Conservation (phyloP, 1,140 invertebrate species). For the Apis laboriosa region DNA sequence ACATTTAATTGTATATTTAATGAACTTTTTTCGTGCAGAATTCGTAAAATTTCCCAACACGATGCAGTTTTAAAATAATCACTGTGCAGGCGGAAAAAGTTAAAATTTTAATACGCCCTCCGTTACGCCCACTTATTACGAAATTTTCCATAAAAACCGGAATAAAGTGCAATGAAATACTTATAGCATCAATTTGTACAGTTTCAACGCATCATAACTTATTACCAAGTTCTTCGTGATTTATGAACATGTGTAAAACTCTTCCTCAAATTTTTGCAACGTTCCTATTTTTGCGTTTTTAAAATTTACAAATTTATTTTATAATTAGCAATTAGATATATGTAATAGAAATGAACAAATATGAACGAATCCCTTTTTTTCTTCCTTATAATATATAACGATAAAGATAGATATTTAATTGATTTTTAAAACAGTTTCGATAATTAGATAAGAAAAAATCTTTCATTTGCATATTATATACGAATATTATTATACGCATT, state of each 20-base stretch:
- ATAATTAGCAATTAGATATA: too few species aligned
- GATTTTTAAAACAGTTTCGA: too few species aligned
- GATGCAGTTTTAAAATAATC: not conserved
- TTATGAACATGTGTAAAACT: not conserved
- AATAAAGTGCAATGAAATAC: constrained; percentile 5
- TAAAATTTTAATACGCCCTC: constrained; percentile 15
- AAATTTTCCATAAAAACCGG: constrained; percentile 12
- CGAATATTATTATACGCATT: too few species aligned
- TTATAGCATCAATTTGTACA: not conserved
- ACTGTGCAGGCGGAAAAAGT: not conserved
- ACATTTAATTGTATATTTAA: not conserved
- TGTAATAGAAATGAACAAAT: too few species aligned
- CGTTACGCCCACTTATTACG: not conserved
- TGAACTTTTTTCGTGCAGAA: not conserved
- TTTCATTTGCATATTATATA: too few species aligned
- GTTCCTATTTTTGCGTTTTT: not conserved
- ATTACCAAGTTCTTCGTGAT: not conserved
- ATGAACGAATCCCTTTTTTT: too few species aligned
- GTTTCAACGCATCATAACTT: not conserved
- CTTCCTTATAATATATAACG: too few species aligned
- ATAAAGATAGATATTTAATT: too few species aligned
- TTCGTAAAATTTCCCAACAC: not conserved
- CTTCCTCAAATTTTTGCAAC: not conserved
- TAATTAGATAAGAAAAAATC: too few species aligned
- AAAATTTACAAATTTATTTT: not conserved